Conservation (phyloP, 2,797 vertebrate genomes). For the Chelidonichthys spinosus region DNA sequence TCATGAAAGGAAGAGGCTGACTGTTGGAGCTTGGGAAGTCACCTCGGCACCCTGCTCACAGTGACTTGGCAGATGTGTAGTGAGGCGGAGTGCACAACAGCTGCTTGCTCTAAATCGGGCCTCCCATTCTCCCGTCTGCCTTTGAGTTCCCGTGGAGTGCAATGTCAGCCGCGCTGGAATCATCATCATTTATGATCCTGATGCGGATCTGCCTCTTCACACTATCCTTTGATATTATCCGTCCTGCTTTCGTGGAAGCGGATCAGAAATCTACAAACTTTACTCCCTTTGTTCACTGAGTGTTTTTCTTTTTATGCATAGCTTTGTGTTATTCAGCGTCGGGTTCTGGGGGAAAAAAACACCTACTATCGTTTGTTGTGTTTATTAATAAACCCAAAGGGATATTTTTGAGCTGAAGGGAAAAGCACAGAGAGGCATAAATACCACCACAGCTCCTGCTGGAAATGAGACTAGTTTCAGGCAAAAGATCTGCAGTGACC, state of each 20-base stretch:
- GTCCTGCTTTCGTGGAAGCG: conserved; percentile 8
- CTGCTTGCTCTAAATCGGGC: conserved; percentile 81
- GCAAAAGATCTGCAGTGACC: conserved; percentile 67
- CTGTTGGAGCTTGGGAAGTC: conserved; percentile 59
- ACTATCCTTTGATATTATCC: neutral
- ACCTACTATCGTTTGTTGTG: conserved; percentile 19
- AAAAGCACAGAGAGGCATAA: conserved; percentile 41
- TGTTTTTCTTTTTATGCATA: neutral
- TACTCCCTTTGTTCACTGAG: neutral
- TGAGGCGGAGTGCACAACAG: conserved; percentile 71
- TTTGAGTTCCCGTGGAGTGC: conserved; percentile 80
- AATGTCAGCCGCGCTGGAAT: conserved; percentile 79
- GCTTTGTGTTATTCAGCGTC: conserved; percentile 16
- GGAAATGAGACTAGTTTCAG: conserved; percentile 44
- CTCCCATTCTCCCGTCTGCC: conserved; percentile 70
- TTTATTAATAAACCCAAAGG: conserved; percentile 50
- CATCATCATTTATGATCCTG: conserved; percentile 76
- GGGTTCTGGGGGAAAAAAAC: conserved; percentile 1
- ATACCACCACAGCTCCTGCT: conserved; percentile 52
- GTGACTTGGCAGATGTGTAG: conserved; percentile 81
- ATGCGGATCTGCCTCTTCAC: conserved; percentile 37
- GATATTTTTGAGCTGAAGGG: conserved; percentile 36
- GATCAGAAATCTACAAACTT: conserved; percentile 8
- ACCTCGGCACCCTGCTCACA: conserved; percentile 68
- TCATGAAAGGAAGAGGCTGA: conserved; percentile 8